A percentile compares a stretch with the other conserved stretches of the same genome.
Evolutionary conservation across 2,888 invertebrate genomes (phyloP).

Genomic region (Scaeva pyrastri): DNA sequence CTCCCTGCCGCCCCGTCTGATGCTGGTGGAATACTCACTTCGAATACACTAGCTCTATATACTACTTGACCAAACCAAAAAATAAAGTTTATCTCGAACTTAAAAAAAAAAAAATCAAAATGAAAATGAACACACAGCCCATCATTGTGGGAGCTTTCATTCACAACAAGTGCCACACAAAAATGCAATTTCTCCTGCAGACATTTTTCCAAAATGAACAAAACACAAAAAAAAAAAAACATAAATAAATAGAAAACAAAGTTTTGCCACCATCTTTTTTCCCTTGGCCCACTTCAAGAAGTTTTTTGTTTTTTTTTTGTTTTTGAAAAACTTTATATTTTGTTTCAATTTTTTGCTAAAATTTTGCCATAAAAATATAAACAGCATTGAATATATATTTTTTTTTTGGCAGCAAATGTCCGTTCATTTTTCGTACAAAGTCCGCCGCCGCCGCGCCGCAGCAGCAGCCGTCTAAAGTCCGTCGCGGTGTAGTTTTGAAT

Average conservation of each 20-base stretch:
- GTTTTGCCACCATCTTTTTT: slow-evolving; percentile 26
- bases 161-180: slow-evolving; percentile 56
- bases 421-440: not conserved
- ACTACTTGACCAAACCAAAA: slow-evolving; percentile 38
- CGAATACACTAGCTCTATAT: not conserved
- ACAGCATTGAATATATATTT: slow-evolving; percentile 22
- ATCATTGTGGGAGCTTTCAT: slow-evolving; percentile 40
- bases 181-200: slow-evolving; percentile 70
- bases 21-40: not conserved
- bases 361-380: slow-evolving; percentile 27
- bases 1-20: too few species aligned
- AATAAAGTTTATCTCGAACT: slow-evolving; percentile 55
- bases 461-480: not conserved
- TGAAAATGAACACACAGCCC: not conserved
- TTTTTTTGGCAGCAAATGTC: too few species aligned
- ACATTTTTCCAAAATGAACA: slow-evolving; percentile 53
- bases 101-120: not conserved
- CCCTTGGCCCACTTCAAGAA: slow-evolving; percentile 49
- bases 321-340: slow-evolving; percentile 38
- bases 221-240: not conserved
- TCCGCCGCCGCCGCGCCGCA: not conserved
- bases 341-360: slow-evolving; percentile 44
- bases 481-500: slow-evolving; percentile 9
- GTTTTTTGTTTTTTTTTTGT: slow-evolving; percentile 1
- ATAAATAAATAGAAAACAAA: not conserved